Conservation (phyloP, 1,140 invertebrate species). For the Sycophaga agraensis region DNA sequence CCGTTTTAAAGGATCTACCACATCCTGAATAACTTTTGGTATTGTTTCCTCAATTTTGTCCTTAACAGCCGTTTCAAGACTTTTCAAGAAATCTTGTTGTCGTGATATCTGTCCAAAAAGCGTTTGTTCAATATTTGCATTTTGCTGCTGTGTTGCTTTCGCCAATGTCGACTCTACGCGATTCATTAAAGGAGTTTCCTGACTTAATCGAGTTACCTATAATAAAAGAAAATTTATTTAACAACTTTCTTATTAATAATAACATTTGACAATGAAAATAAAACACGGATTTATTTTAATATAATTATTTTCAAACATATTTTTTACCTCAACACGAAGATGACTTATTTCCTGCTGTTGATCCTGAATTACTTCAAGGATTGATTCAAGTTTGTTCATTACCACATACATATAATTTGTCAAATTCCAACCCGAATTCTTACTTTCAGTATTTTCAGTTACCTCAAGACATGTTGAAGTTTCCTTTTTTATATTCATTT, state of each 20-base stretch:
- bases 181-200: slow-evolving; percentile 46
- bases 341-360: slow-evolving; percentile 47
- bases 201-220: slow-evolving; percentile 39
- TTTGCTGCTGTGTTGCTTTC: slow-evolving; percentile 48
- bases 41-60: slow-evolving; percentile 69
- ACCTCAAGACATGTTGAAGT: not conserved
- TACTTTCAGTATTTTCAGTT: slow-evolving; percentile 18
- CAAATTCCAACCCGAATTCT: slow-evolving; percentile 35
- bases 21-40: slow-evolving; percentile 61
- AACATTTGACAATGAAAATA: not conserved
- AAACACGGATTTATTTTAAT: too few relatives aligned
- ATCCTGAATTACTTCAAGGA: slow-evolving; percentile 44
- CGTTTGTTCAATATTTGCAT: slow-evolving; percentile 52
- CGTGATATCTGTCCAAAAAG: slow-evolving; percentile 54
- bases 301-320: too few relatives aligned
- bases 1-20: slow-evolving; percentile 72
- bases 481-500: slow-evolving; percentile 38
- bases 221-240: too few relatives aligned
- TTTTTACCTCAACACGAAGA: slow-evolving; percentile 46
- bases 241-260: not conserved
- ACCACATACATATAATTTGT: slow-evolving; percentile 39
- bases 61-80: slow-evolving; percentile 67
- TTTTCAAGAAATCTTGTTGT: slow-evolving; percentile 58
- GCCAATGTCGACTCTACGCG: slow-evolving; percentile 45
- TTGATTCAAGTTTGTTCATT: slow-evolving; percentile 43